Conservation (phyloP, 2,797 vertebrate species). For the Dermochelys coriacea region DNA sequence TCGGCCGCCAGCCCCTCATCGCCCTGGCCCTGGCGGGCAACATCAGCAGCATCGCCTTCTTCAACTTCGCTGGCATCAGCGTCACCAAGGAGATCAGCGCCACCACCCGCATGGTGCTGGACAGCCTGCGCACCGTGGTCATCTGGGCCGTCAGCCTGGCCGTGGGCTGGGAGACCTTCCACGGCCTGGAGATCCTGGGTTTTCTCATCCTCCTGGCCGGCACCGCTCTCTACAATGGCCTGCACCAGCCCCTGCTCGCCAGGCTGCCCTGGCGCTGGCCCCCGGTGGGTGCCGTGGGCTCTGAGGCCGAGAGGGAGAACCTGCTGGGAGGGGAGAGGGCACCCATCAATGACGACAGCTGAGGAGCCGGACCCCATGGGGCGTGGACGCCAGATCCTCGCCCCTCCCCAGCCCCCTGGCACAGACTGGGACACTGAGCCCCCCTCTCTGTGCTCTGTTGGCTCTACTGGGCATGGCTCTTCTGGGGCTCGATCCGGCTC, state of each 20-base stretch:
- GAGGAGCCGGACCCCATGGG: background rate
- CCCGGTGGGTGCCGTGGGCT: fast-evolving
- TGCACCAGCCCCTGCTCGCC: constrained; percentile 87
- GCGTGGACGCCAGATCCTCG: background rate
- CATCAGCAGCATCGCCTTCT: constrained; percentile 95
- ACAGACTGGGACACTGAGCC: background rate
- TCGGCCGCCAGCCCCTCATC: constrained; percentile 88
- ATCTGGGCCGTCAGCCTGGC: constrained; percentile 92
- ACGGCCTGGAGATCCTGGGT: constrained; percentile 90
- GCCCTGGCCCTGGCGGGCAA: constrained; percentile 90
- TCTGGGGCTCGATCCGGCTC: background rate
- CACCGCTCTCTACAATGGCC: constrained; percentile 89
- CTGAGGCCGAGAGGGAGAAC: constrained; percentile 49
- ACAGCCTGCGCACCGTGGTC: constrained; percentile 93
- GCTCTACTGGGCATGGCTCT: background rate
- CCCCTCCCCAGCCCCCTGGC: background rate
- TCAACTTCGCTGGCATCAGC: constrained; percentile 96
- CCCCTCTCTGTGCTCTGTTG: background rate
- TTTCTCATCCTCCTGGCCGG: constrained; percentile 89
- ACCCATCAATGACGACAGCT: constrained; percentile 70
- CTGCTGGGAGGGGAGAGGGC: constrained; percentile 58
- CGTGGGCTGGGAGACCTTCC: constrained; percentile 91
- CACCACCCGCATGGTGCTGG: constrained; percentile 97
- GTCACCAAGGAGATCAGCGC: constrained; percentile 97
- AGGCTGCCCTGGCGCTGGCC: constrained; percentile 73